These are phyloP conservation scores for Acanthochromis polyacanthus DNA, from an alignment of 2,113 vertebrate species.

Conservation along the genomic window DNA sequence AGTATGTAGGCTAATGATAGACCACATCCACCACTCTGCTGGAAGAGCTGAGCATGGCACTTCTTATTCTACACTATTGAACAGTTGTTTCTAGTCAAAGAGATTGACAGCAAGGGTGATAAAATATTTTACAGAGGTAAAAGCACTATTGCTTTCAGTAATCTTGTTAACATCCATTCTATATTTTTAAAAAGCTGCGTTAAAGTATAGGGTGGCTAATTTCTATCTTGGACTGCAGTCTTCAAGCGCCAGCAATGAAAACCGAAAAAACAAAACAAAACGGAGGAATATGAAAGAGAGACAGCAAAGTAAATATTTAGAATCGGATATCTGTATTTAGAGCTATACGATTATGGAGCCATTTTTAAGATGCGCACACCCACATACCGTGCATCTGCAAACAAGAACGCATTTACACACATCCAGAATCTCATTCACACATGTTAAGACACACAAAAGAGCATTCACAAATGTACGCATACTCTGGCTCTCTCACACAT, in stretches of 20 bases:
- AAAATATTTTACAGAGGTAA: neutral
- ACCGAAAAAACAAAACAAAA: neutral
- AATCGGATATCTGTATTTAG: neutral
- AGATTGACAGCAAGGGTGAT: constrained; percentile 12
- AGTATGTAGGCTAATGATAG: constrained; percentile 74
- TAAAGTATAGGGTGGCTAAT: neutral
- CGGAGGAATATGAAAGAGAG: neutral
- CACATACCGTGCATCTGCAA: constrained; percentile 9
- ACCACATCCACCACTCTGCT: constrained; percentile 54
- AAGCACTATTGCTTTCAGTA: neutral
- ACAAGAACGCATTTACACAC: constrained; percentile 14
- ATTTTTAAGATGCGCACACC: neutral
- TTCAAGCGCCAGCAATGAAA: neutral
- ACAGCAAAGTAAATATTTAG: neutral
- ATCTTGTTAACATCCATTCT: neutral
- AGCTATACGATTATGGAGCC: neutral
- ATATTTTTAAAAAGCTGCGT: neutral
- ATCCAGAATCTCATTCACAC: constrained; percentile 10
- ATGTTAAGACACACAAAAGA: constrained; percentile 9
- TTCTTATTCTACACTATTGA: constrained; percentile 28
- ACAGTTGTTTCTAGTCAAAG: constrained; percentile 22
- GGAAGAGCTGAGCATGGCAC: constrained; percentile 57
- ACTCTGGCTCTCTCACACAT: constrained; percentile 31
- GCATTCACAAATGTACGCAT: neutral
- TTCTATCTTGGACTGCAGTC: neutral